These are phyloP conservation scores for Mythimna lalbum DNA, from an alignment of 2,888 invertebrate species.

Conservation along the genomic window DNA sequence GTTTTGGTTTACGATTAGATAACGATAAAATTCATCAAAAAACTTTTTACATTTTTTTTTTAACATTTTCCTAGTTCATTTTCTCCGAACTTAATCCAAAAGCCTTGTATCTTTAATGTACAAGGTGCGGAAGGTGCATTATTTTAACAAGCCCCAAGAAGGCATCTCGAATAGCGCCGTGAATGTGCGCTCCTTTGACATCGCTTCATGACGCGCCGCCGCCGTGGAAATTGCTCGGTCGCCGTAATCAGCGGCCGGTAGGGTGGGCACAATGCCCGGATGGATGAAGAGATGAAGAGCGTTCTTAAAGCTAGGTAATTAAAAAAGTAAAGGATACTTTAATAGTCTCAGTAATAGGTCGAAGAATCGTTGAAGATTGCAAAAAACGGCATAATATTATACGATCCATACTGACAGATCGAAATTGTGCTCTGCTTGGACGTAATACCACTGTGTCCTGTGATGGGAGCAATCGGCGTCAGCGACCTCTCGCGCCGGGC, in stretches of 20 bases:
- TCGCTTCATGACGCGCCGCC: constrained; percentile 46
- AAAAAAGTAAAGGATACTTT: not conserved
- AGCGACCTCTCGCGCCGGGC: no score
- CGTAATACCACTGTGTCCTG: no score
- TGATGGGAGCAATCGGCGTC: no score
- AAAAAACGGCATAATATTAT: no score
- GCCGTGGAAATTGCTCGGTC: constrained; percentile 55
- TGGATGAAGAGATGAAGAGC: not conserved
- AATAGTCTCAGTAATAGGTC: not conserved
- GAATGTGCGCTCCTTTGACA: constrained; percentile 60
- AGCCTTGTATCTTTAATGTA: constrained; percentile 32
- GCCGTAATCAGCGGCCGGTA: constrained; percentile 53
- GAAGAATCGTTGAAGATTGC: not conserved
- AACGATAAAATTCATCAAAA: no score
- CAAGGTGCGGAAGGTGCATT: constrained; percentile 43
- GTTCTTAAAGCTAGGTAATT: not conserved
- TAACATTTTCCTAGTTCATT: constrained; percentile 7
- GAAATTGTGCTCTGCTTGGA: no score
- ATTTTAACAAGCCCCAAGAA: constrained; percentile 56
- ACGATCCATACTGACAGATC: no score
- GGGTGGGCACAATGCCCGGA: constrained; percentile 37
- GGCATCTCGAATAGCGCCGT: constrained; percentile 53
- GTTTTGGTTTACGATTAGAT: not conserved
- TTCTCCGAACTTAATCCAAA: not conserved
- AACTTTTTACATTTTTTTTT: no score